These are phyloP conservation scores for Chloropsis hardwickii DNA, from an alignment of 2,113 vertebrate species.

Conservation along the genomic window DNA sequence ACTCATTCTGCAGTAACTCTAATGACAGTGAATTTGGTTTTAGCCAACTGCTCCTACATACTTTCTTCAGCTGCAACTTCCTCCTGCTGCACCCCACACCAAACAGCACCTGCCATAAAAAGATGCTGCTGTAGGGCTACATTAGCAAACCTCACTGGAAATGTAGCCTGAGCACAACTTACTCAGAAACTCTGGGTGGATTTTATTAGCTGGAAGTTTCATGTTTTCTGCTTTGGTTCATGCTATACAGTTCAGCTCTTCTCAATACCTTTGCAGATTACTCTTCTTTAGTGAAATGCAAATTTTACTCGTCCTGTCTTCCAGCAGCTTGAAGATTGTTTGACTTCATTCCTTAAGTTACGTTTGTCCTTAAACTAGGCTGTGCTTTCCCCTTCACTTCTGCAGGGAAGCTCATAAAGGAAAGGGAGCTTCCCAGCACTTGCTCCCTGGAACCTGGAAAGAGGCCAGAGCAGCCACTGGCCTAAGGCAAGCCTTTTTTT, in stretches of 20 bases:
- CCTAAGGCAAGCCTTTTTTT: neutral
- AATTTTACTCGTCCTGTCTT: neutral
- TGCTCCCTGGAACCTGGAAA: neutral
- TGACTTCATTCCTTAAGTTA: neutral
- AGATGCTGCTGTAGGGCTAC: neutral
- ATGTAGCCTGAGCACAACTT: neutral
- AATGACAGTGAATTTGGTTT: neutral
- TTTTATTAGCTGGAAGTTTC: neutral
- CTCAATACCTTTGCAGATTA: neutral
- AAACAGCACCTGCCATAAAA: neutral
- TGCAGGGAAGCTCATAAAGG: neutral
- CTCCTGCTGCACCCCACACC: neutral
- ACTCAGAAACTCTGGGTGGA: neutral
- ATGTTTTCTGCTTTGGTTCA: neutral
- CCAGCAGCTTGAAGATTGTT: neutral
- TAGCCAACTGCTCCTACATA: neutral
- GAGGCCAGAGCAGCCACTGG: neutral
- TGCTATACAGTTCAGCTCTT: neutral
- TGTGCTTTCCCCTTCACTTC: neutral
- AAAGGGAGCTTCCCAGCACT: neutral
- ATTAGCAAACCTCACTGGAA: neutral
- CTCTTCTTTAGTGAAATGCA: neutral
- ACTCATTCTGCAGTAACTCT: neutral
- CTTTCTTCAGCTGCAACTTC: neutral
- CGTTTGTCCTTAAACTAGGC: neutral